phyloP scores from a whole-genome alignment of 92 coral and sea anemone genomes.

The Phymanthus crucifer region DNA sequence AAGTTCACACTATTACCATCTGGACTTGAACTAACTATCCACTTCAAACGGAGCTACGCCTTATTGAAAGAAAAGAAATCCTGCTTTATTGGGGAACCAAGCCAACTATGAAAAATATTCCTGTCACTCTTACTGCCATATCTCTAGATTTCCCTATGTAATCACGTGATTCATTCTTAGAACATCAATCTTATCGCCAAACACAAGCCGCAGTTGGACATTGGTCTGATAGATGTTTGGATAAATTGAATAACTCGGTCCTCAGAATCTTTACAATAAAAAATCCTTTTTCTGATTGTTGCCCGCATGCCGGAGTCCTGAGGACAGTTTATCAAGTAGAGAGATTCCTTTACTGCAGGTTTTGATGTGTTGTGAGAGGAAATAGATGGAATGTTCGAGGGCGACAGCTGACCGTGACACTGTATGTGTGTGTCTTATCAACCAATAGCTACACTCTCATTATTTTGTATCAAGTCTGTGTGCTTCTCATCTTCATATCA shows the following conservation, averaged over 20 bases:
- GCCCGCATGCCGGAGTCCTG: no score
- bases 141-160: background rate
- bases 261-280: background rate
- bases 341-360: background rate
- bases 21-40: slow-evolving; percentile 4
- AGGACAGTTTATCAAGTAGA: background rate
- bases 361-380: background rate
- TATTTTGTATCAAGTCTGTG: slow-evolving; percentile 23
- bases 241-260: background rate
- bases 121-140: background rate
- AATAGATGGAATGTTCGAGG: background rate
- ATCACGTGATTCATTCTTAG: slow-evolving; percentile 7
- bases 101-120: background rate
- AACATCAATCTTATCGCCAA: slow-evolving; percentile 1
- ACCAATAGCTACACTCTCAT: background rate
- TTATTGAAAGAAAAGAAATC: background rate
- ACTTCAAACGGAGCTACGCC: background rate
- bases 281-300: background rate
- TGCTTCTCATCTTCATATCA: slow-evolving; percentile 10
- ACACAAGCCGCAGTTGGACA: slow-evolving; percentile 11
- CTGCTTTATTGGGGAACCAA: background rate
- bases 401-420: slow-evolving; percentile 10
- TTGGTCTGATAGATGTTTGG: background rate
- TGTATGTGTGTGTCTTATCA: background rate
- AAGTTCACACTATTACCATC: background rate